These are phyloP conservation scores for Salarias fasciatus DNA, from an alignment of 2,797 vertebrate genomes.

Conservation along the genomic window DNA sequence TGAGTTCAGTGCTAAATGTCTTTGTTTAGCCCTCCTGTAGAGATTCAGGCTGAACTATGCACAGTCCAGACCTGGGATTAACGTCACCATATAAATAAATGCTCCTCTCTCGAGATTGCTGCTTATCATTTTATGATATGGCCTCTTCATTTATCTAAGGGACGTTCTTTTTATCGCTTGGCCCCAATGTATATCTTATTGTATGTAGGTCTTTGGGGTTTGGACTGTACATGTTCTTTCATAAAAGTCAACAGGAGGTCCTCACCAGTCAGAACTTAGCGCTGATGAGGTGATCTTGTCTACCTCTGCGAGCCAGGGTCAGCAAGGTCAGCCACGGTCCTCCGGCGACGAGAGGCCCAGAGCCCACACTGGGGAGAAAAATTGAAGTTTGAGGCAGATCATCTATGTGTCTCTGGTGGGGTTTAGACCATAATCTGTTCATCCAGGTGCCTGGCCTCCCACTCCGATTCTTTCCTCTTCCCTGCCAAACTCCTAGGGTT, in stretches of 20 bases:
- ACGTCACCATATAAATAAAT: slow-evolving; percentile 20
- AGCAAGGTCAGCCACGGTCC: slow-evolving; percentile 55
- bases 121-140: slow-evolving; percentile 1
- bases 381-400: slow-evolving; percentile 70
- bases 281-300: slow-evolving; percentile 47
- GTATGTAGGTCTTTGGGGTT: slow-evolving; percentile 9
- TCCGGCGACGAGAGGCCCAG: slow-evolving; percentile 52
- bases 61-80: slow-evolving; percentile 11
- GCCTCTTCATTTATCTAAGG: slow-evolving; percentile 1
- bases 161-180: no score
- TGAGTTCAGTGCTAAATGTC: slow-evolving; percentile 29
- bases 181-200: neutral
- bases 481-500: slow-evolving; percentile 77
- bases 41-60: slow-evolving; percentile 2
- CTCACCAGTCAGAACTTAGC: slow-evolving; percentile 27
- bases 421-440: slow-evolving; percentile 77
- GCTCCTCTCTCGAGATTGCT: neutral
- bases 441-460: slow-evolving; percentile 79
- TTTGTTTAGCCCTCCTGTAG: slow-evolving; percentile 23
- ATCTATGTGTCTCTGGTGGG: slow-evolving; percentile 75
- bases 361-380: slow-evolving; percentile 63
- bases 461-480: slow-evolving; percentile 71
- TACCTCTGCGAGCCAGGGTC: slow-evolving; percentile 57
- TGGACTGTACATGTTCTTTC: slow-evolving; percentile 25
- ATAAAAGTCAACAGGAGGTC: slow-evolving; percentile 38